phyloP scores from a whole-genome alignment of 2,113 vertebrate species.

The Phaethornis superciliosus region DNA sequence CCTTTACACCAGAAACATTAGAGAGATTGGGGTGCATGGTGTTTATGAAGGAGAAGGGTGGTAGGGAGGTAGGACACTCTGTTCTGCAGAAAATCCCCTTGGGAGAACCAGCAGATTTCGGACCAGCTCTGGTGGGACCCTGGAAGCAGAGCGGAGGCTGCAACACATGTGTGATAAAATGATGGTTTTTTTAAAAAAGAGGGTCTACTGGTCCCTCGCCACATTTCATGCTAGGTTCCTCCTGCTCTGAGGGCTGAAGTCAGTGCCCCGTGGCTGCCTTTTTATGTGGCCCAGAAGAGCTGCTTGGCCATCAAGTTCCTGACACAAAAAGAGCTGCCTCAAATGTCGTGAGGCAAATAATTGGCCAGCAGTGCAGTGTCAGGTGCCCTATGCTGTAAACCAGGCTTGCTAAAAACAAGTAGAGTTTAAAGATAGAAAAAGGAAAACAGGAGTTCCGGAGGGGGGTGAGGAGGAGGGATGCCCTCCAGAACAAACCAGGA shows the following conservation, averaged over 20 bases:
- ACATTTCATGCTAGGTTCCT: neutral
- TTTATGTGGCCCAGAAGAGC: neutral
- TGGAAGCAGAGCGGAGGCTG: neutral
- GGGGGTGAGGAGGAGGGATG: neutral
- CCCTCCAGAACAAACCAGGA: neutral
- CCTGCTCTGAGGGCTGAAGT: neutral
- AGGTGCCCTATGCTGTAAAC: neutral
- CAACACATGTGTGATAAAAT: neutral
- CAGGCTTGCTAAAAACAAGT: neutral
- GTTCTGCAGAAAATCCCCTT: neutral
- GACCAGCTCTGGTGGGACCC: neutral
- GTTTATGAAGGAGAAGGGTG: neutral
- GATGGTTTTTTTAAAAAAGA: neutral
- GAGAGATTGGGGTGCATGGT: neutral
- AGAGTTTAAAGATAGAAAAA: neutral
- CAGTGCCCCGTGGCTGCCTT: neutral
- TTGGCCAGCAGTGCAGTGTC: neutral
- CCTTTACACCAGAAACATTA: neutral
- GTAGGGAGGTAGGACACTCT: neutral
- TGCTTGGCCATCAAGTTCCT: neutral
- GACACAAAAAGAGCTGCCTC: rapidly evolving
- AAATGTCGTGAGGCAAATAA: neutral
- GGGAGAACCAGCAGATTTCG: neutral
- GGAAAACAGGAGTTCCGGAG: neutral
- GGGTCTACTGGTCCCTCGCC: neutral